Base-by-base conservation (phyloP, 2,888 invertebrate species). In the Hemithea aestivaria region DNA sequence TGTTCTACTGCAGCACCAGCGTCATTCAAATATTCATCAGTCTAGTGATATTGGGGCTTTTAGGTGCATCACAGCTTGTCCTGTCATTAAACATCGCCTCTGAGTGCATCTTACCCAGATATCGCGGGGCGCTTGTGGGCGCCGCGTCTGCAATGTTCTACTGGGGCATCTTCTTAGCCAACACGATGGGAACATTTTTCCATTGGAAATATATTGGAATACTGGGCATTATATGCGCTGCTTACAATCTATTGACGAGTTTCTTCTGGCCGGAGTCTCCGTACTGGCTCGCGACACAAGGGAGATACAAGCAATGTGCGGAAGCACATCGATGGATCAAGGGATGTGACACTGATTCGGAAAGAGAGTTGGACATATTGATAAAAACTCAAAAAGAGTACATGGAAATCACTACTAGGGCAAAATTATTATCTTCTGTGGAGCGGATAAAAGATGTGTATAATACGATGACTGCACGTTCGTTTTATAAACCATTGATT, bases 211-310 rank as follows among this genome's bases (percentile, higher is more conserved):
- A 48, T 0, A 65, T 67, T 12, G 51, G 46, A 0, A 0, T 64
- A 2, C 1, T 54, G 1, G 56, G 62, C 1, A 37, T 65, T 0
- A 0, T 51, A 0, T 53, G 52, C 16, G 37, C 48, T 8, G 2
- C 45, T 1, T 62, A 59, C 11, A 42, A 27, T 5, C 23, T 58
- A 3, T 8, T 27, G 0, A 48, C 53, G 1, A 10, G 54, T 5
- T 16, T 53, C 2, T 32, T 59, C 4, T 57, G 58, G 55, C 62
- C 69, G 0, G 68, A 68, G 25, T 67, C 68, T 1, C 69, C 69
- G 0, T 51, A 61, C 21, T 75, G 73, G 73, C 40, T 75, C 6
- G 73, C 72, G 0, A 67, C 54, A 9, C 64, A 51, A 45, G 58
- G 53, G 7, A 51, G 52, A 6, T 68, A 58, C 21, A 45, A 64